These are phyloP conservation scores for Lordiphosa fenestrarum DNA, from an alignment of 2,888 invertebrate species.

Conservation along the genomic window DNA sequence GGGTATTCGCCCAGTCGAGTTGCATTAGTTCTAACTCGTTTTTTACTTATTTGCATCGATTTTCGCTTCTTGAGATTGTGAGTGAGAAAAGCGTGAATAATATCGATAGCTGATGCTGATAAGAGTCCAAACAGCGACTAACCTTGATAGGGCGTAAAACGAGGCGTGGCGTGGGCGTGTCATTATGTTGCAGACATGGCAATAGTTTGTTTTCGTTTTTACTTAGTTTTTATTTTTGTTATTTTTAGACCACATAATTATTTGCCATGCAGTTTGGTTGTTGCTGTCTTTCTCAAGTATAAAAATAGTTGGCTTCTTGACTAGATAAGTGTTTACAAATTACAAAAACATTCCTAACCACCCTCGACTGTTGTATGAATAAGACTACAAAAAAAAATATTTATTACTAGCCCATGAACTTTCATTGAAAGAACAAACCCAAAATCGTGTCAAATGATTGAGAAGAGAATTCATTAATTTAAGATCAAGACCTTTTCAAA, in stretches of 20 bases:
- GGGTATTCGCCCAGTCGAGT: slow-evolving; percentile 13
- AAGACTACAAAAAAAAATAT: background rate
- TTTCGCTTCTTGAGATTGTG: slow-evolving; percentile 44
- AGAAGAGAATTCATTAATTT: slow-evolving; percentile 13
- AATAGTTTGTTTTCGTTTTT: slow-evolving; percentile 26
- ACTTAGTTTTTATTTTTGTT: slow-evolving; percentile 15
- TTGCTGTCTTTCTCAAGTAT: slow-evolving; percentile 12
- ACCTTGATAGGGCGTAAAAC: slow-evolving; percentile 22
- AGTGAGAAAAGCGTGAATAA: slow-evolving; percentile 33
- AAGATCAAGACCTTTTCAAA: slow-evolving; percentile 10
- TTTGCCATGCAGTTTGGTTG: slow-evolving; percentile 20
- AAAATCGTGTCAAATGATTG: background rate
- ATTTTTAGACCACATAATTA: slow-evolving; percentile 31
- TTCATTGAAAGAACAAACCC: slow-evolving; percentile 2
- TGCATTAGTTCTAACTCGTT: background rate
- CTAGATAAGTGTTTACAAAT: slow-evolving; percentile 6
- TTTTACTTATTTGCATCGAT: slow-evolving; percentile 45
- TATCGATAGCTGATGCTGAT: slow-evolving; percentile 48
- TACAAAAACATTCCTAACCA: slow-evolving; percentile 4
- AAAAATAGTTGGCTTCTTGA: slow-evolving; percentile 30
- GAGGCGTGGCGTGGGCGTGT: slow-evolving; percentile 15
- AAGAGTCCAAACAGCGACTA: slow-evolving; percentile 36
- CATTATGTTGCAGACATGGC: slow-evolving; percentile 13
- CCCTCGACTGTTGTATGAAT: background rate
- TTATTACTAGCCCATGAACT: slow-evolving; percentile 4